Evolutionary conservation across 2,797 vertebrate genomes (phyloP).

Genomic region (Cyprinella venusta): DNA sequence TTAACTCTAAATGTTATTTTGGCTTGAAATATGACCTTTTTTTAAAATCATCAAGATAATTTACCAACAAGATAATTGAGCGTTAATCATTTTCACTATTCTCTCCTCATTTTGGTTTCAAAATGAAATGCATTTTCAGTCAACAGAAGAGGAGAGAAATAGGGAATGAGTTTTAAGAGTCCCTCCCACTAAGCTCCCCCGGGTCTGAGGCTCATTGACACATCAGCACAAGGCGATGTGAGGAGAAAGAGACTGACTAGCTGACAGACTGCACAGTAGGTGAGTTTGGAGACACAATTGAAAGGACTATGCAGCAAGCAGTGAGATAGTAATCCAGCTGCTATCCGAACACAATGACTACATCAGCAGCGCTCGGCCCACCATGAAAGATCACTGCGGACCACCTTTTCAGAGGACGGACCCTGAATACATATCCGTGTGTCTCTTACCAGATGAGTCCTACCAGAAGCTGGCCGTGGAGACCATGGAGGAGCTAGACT

Average conservation of each 20-base stretch:
- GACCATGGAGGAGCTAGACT: conserved; percentile 97
- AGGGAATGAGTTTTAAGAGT: conserved; percentile 36
- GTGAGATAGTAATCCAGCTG: conserved; percentile 24
- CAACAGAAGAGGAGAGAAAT: conserved; percentile 14
- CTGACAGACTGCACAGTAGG: conserved; percentile 34
- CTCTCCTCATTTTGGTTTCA: conserved; percentile 1
- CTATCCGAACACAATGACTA: conserved; percentile 24
- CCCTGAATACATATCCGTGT: conserved; percentile 88
- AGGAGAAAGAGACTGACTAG: conserved; percentile 18
- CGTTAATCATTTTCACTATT: conserved; percentile 5
- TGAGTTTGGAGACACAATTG: conserved; percentile 27
- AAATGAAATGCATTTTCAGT: conserved; percentile 3
- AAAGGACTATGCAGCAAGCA: conserved; percentile 3
- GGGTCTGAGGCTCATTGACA: conserved; percentile 47
- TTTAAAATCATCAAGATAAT: not conserved
- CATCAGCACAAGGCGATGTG: conserved; percentile 36
- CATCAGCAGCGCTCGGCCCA: conserved; percentile 30
- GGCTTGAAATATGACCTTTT: not conserved
- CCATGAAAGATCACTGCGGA: conserved; percentile 30
- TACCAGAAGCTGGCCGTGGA: conserved; percentile 98
- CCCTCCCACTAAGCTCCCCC: conserved; percentile 46
- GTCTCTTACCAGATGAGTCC: conserved; percentile 95
- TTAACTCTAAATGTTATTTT: not conserved
- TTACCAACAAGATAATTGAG: not conserved
- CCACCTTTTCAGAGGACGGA: conserved; percentile 68